Conservation (phyloP, 2,888 invertebrate genomes). For the Zeuzera pyrina region DNA sequence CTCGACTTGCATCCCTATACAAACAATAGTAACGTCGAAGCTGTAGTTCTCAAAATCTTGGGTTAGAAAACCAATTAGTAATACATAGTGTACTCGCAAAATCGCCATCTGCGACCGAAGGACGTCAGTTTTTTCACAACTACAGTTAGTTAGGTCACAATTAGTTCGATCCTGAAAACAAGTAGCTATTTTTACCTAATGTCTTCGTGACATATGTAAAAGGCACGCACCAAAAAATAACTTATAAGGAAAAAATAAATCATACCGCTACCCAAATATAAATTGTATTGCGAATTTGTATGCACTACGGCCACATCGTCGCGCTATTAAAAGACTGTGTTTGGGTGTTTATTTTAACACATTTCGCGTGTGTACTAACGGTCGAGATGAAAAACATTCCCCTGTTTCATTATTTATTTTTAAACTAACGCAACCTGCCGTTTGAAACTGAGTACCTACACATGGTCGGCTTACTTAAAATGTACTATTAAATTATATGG, state of each 20-base stretch:
- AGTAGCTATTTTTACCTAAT: constrained; percentile 35
- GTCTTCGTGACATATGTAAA: constrained; percentile 48
- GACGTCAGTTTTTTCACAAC: constrained; percentile 27
- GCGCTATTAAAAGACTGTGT: constrained; percentile 64
- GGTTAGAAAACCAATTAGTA: constrained; percentile 45
- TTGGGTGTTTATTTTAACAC: constrained; percentile 70
- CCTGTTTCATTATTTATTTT: constrained; percentile 72
- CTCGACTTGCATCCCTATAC: constrained; percentile 33
- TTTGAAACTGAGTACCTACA: constrained; percentile 60
- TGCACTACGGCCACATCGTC: constrained; percentile 58
- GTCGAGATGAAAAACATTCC: constrained; percentile 70
- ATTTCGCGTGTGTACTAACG: constrained; percentile 66
- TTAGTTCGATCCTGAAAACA: constrained; percentile 30
- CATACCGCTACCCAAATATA: constrained; percentile 50
- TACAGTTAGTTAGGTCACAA: constrained; percentile 27
- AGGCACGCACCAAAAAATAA: constrained; percentile 29
- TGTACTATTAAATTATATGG: too few species aligned
- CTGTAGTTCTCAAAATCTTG: constrained; percentile 35
- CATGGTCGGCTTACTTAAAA: constrained; percentile 50
- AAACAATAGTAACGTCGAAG: constrained; percentile 19
- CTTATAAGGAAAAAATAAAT: constrained; percentile 47
- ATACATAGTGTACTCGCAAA: constrained; percentile 34
- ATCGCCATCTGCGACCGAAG: constrained; percentile 31
- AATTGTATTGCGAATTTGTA: constrained; percentile 53
- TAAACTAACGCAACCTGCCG: constrained; percentile 65